A percentile compares a stretch with the other conserved stretches of the same genome.
These are phyloP conservation scores for Ormia ochracea DNA, from an alignment of 2,888 invertebrate species.

Conservation along the genomic window DNA sequence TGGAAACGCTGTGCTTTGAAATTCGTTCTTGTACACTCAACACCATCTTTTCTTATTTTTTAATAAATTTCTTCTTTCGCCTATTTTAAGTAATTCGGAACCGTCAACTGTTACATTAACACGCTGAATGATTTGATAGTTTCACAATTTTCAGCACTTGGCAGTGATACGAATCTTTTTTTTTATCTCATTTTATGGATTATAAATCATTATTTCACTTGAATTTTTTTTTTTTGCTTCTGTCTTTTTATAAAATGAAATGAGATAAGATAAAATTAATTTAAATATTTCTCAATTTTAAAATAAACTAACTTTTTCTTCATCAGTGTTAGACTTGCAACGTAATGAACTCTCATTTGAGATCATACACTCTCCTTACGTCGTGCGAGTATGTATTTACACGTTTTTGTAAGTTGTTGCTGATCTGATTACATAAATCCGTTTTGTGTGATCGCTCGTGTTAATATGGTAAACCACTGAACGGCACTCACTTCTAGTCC, in stretches of 20 bases:
- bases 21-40: background rate
- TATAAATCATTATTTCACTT: background rate
- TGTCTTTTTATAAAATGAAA: background rate
- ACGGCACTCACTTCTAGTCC: no score
- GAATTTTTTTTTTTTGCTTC: background rate
- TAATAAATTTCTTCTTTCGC: background rate
- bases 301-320: background rate
- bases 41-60: background rate
- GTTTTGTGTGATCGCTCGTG: no score
- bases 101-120: background rate
- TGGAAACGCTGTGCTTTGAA: background rate
- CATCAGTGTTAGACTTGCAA: background rate
- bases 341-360: background rate
- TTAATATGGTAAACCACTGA: no score
- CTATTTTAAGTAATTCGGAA: background rate
- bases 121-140: background rate
- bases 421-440: no score
- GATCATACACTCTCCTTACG: background rate
- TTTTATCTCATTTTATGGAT: background rate
- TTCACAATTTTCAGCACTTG: constrained; percentile 11
- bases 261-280: constrained; percentile 4
- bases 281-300: background rate
- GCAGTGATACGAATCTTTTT: background rate
- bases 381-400: no score
- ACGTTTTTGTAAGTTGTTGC: no score